Base-by-base conservation (phyloP, 2,888 invertebrate genomes). In the Cyclophora albipunctata region DNA sequence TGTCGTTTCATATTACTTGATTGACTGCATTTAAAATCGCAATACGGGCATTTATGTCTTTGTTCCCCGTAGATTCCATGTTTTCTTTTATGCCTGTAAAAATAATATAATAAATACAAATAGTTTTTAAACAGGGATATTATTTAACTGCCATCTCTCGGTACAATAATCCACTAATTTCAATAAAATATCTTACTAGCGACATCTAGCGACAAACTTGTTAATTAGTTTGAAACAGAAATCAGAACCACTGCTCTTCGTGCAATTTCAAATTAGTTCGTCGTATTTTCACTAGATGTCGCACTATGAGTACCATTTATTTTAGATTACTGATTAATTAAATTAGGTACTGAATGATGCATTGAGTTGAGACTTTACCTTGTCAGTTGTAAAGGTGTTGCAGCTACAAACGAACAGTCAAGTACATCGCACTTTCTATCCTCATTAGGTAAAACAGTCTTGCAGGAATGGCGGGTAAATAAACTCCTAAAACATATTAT, bases 1-100 rank as follows among this genome's bases (percentile, higher is more conserved):
- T 98, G 98, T 46, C 96, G 90, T 67, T 92, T 93, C 63, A 98
- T 80, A 73, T 95, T 94, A 34, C 92, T 91, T 4, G 91, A 82
- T 55, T 92, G 89, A 61, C 92, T 90, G 7, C 92, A 91, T 57
- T 90, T 90, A 76, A 95, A 97, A 2, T 89, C 70, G 67, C 97
- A 97, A 5, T 91, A 80, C 35, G 88, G 76, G 71, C 96, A 96
- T 45, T 89, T 81, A 67, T 90, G 92, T 62, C 91, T 91, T 47
- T 81, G 82, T 3, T 78, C 60, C 2, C 76, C 74, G 7, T 76
- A 69, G 0, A 51, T 46, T 3, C 90, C 88, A 61, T 94, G 93
- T 34, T 87, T 77, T 44, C 88, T 89, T 62, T 89, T 81, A 75
- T 94, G 94, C 60, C 93, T 92, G 75, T n/a, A 84, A 82, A 57